Conservation (phyloP, 2,888 invertebrate species). For the Plutella xylostella region DNA sequence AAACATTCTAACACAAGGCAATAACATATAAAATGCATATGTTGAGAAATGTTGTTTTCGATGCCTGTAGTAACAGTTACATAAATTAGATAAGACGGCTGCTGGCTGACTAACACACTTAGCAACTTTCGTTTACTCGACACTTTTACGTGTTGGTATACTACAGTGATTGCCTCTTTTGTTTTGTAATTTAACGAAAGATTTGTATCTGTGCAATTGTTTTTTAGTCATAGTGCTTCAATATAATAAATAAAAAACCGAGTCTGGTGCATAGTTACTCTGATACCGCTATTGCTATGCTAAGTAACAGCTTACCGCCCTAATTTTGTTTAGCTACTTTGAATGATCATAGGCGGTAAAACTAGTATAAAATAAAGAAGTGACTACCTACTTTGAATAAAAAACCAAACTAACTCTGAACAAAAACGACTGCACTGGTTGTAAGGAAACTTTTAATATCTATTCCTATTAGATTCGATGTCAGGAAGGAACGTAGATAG, state of each 20-base stretch:
- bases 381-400: too few species aligned
- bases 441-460: conserved; percentile 68
- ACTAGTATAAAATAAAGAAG: too few species aligned
- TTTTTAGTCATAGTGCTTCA: background rate
- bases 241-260: background rate
- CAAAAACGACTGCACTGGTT: too few species aligned
- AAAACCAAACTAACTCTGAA: too few species aligned
- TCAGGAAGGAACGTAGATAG: conserved; percentile 66
- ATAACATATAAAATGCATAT: too few species aligned
- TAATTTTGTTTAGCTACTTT: too few species aligned
- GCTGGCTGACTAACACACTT: conserved; percentile 42
- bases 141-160: conserved; percentile 40
- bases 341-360: too few species aligned
- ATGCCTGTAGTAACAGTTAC: conserved; percentile 44
- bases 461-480: conserved; percentile 71
- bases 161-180: too few species aligned
- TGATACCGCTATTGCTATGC: too few species aligned
- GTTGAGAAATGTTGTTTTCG: conserved; percentile 43
- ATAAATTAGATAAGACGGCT: conserved; percentile 54
- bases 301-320: too few species aligned
- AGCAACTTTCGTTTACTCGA: conserved; percentile 46
- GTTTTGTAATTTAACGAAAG: background rate
- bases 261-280: too few species aligned
- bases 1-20: too few species aligned
- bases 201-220: background rate